Evolutionary conservation across 2,113 vertebrate species (phyloP).

Genomic region (Poeciliopsis turrubarensis): DNA sequence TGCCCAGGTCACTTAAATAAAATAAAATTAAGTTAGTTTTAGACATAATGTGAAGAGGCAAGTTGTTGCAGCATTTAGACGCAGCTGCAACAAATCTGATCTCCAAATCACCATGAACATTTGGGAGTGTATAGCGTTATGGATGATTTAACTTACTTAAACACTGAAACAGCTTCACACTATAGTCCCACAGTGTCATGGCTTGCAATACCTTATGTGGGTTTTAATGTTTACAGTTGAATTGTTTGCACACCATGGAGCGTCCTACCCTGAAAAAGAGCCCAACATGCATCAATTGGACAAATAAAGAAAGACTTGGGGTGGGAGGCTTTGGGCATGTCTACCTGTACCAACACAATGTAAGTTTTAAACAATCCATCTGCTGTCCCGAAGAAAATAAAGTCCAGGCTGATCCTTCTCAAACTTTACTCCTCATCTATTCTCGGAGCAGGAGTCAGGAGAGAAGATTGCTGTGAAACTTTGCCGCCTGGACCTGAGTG

Average conservation of each 20-base stretch:
- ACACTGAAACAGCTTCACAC: not conserved
- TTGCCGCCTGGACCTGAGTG: conserved; percentile 91
- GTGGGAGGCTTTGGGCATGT: conserved; percentile 95
- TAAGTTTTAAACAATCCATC: conserved; percentile 56
- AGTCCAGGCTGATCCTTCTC: not conserved
- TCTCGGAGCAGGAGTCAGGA: conserved; percentile 69
- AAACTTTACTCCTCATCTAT: conserved; percentile 14
- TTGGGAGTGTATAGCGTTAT: not conserved
- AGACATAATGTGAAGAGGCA: no score
- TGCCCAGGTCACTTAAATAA: no score
- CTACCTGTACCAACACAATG: conserved; percentile 91
- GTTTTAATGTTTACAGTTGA: not conserved
- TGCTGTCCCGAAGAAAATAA: not conserved
- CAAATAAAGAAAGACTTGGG: conserved; percentile 91
- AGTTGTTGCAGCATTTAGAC: no score
- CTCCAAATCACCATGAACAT: no score
- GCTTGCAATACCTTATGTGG: not conserved
- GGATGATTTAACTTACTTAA: not conserved
- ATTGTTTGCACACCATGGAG: conserved; percentile 77
- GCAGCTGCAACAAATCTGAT: no score
- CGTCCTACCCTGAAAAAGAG: conserved; percentile 80
- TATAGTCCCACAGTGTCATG: not conserved
- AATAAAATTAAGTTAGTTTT: no score
- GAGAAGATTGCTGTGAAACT: conserved; percentile 93
- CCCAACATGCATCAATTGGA: conserved; percentile 87